Base-by-base conservation (phyloP, 2,888 invertebrate species). In the Caenorhabditis zanzibari region DNA sequence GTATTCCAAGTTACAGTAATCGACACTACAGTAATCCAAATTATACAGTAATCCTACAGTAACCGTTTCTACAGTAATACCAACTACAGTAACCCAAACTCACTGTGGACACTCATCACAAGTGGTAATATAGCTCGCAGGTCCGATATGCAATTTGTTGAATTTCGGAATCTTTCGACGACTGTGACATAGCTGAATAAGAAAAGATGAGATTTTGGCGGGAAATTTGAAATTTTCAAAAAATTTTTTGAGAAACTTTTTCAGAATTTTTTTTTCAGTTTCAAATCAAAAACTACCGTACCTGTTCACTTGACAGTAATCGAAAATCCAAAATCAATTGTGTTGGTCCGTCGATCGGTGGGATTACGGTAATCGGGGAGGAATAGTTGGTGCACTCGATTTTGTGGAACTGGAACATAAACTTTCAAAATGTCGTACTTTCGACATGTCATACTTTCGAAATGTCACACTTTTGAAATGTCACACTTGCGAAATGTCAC, bases 71-170 rank as follows among this genome's bases (percentile, higher is more conserved):
- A 12, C n/a, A 44, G 1, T 44, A 14, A 5, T 44, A 1, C 5
- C 5, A 49, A 19, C 1, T 14, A 19, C 14, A 10, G 22, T 22
- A 10, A 22, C n/a, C n/a, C 22, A 22, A 22, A 52, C 77, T 61
- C 26, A 83, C 75, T 83, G 83, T 9, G 83, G 83, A 71, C 83
- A 83, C 68, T 83, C 69, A 16, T 83, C 75, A 64, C 83, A 83
- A 14, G 66, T 68, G 12, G 83, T 76, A 7, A 83, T 44, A 35
- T 80, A 83, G 14, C 80, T 80, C 24, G 83, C 56, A 1, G 59
- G 54, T 14, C 35, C 75, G 44, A 83, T 72, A 14, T 71, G 79
- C 19, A 83, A 12, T 35, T 71, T 71, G n/a, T 75, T 68, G 41
- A 83, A 75, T 38, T 80, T 83, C 19, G 79, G 79, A 3, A 75